Base-by-base conservation (phyloP, 2,888 invertebrate species). In the Metellina segmentata region DNA sequence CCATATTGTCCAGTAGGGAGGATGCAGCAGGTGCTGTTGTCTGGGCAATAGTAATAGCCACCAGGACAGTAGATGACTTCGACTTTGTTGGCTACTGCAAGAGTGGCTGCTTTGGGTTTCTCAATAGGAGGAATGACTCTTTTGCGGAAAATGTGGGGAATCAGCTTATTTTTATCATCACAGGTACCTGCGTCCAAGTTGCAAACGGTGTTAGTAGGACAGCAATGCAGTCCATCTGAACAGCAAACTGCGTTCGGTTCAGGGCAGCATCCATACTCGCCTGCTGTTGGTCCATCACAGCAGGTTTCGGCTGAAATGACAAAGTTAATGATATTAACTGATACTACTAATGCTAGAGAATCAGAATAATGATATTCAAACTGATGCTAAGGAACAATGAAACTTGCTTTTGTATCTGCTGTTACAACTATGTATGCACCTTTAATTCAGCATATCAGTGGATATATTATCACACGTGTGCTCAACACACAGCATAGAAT, bases 221-320 rank as follows among this genome's bases (percentile, higher is more conserved):
- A 90, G 34, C 90, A 90, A 71, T 90, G 90, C 19, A 90, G 19
- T 6, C 81, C 81, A 48, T 90, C 90, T 4, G 85, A 81, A n/a
- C 90, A 90, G 20, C 90, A 90, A 9, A 90, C 90, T 7, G 90
- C 90, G 16, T 90, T 86, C 1, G 85, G 90, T 20, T 72, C 61
- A 4, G 90, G 90, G 13, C 90, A 90, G 75, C 90, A 90, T 16
- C 90, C 90, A 20, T 19, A 79, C 8, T 16, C 0, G 16, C 75
- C 86, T 51, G 86, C 52, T 16, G 72, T 16, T n/a, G 90, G 85
- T 7, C 85, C 85, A 9, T 52, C 16, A 51, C 90, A 90, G 78
- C 90, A 90, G 9, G 90, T 90, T 74, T 85, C 75, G 49, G 20
- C 90, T 90, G 20, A 16, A 69, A 81, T 8, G 48, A 61, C 34